phyloP scores from a whole-genome alignment of 2,888 invertebrate genomes.

The Diadegma fenestrale region DNA sequence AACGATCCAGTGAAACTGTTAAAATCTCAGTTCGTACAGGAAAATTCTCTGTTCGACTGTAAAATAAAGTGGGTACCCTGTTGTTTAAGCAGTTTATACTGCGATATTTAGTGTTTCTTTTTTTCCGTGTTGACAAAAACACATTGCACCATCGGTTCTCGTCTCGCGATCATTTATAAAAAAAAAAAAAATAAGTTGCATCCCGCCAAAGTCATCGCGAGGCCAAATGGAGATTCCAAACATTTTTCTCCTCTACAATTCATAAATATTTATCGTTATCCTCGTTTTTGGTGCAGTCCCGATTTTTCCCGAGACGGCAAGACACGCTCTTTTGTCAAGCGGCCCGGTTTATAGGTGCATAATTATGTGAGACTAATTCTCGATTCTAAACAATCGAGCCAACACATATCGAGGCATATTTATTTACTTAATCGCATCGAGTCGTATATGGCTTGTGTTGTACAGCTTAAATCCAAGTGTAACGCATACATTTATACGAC shows the following conservation, averaged over 20 bases:
- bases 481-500: neutral
- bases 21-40: too few relatives aligned
- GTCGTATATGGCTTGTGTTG: neutral
- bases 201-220: neutral
- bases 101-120: too few relatives aligned
- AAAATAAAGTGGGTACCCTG: too few relatives aligned
- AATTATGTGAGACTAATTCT: neutral
- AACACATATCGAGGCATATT: conserved; percentile 6
- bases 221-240: neutral
- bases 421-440: conserved; percentile 10
- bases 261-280: neutral
- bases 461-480: conserved; percentile 4
- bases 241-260: neutral
- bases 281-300: neutral
- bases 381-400: conserved; percentile 24
- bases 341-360: neutral
- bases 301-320: neutral
- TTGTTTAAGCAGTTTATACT: too few relatives aligned
- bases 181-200: neutral
- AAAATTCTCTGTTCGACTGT: too few relatives aligned
- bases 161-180: neutral
- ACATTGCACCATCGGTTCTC: neutral
- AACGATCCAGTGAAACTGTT: too few relatives aligned
- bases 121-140: too few relatives aligned
- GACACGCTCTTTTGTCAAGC: neutral